Percentiles rank a stretch among this genome's conserved stretches.
Conservation (phyloP, 2,888 invertebrate species). For the Philereme vetulata region DNA sequence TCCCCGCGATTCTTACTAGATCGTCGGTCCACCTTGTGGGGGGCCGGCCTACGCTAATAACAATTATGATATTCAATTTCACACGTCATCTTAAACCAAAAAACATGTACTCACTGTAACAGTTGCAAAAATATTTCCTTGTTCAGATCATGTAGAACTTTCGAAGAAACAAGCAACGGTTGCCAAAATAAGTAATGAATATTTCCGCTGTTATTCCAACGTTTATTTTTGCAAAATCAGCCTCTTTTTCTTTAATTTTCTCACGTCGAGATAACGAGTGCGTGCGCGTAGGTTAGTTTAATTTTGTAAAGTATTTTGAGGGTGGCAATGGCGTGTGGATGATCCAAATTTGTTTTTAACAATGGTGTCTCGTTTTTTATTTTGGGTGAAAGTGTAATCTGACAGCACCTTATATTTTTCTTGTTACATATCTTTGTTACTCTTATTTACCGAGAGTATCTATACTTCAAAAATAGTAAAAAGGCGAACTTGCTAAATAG, state of each 20-base stretch:
- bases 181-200: conserved; percentile 3
- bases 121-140: not conserved
- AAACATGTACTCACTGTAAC: not conserved
- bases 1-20: no score
- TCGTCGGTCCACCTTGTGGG: no score
- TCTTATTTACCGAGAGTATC: no score
- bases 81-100: not conserved
- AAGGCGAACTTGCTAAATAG: no score
- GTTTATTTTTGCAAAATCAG: conserved; percentile 10
- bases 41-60: no score
- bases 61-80: not conserved
- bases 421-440: no score
- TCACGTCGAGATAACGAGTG: conserved; percentile 26
- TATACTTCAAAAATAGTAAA: no score
- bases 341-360: no score
- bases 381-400: no score
- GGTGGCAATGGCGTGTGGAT: not conserved
- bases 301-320: conserved; percentile 7
- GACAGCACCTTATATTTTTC: no score
- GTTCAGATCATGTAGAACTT: conserved; percentile 5
- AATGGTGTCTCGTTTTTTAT: no score
- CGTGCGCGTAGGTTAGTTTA: conserved; percentile 18
- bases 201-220: conserved; percentile 13
- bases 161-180: conserved; percentile 16
- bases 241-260: conserved; percentile 26